phyloP scores from a whole-genome alignment of 1,140 invertebrate species.

The Drosophila paulistorum region DNA sequence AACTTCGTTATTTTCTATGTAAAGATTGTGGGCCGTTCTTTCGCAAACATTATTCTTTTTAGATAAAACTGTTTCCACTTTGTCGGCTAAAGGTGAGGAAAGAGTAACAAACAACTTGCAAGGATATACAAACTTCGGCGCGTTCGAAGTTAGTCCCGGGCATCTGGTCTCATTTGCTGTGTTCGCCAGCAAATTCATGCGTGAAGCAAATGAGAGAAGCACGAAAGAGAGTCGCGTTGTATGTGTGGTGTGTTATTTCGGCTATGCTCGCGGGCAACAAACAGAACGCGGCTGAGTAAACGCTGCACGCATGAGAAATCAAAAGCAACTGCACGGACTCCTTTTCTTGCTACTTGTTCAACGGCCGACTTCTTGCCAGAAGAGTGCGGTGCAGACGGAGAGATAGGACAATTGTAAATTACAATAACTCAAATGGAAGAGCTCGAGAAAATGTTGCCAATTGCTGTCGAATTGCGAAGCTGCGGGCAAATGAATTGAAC shows the following conservation, averaged over 20 bases:
- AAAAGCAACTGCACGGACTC: conserved; percentile 53
- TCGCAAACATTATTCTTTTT: too few relatives aligned
- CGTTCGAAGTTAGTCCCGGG: too few relatives aligned
- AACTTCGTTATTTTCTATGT: too few relatives aligned
- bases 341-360: conserved; percentile 12
- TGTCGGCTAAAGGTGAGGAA: too few relatives aligned
- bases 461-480: conserved; percentile 25
- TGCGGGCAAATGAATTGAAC: conserved; percentile 8
- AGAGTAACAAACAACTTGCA: too few relatives aligned
- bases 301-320: conserved; percentile 72
- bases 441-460: conserved; percentile 5
- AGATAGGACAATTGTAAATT: conserved; percentile 46
- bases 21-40: too few relatives aligned
- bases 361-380: conserved; percentile 17
- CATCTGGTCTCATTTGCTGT: conserved; percentile 52
- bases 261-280: conserved; percentile 38
- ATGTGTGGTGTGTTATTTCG: conserved; percentile 49
- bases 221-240: not conserved
- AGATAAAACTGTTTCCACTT: too few relatives aligned
- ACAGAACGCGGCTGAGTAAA: conserved; percentile 61
- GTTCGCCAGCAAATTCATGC: conserved; percentile 63
- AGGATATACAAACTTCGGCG: too few relatives aligned
- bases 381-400: not conserved
- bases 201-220: conserved; percentile 57
- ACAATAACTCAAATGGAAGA: conserved; percentile 41